These are phyloP conservation scores for Liodrosophila aerea DNA, from an alignment of 2,888 invertebrate genomes.

Conservation along the genomic window DNA sequence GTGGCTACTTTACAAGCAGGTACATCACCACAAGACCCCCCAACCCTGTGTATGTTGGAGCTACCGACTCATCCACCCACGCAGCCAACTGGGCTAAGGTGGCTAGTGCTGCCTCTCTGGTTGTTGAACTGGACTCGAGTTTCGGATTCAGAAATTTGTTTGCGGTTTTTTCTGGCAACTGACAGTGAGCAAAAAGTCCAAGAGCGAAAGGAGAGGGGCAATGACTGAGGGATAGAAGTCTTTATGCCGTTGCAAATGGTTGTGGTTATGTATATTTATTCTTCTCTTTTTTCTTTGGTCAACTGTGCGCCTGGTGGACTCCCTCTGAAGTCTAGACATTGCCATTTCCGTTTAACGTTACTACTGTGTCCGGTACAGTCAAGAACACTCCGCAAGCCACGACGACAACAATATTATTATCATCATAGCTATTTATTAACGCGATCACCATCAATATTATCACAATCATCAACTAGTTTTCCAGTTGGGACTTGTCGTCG, in stretches of 20 bases:
- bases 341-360: slow-evolving; percentile 76
- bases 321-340: slow-evolving; percentile 67
- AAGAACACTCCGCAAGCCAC: no score
- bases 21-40: no score
- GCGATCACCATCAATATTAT: slow-evolving; percentile 22
- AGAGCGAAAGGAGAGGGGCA: no score
- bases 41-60: neutral
- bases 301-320: slow-evolving; percentile 21
- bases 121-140: neutral
- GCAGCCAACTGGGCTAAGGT: neutral
- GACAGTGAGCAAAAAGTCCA: slow-evolving; percentile 23
- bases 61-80: no score
- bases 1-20: no score
- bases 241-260: slow-evolving; percentile 56
- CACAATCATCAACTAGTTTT: slow-evolving; percentile 17
- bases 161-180: slow-evolving; percentile 43
- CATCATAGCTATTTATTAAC: neutral
- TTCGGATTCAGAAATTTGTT: slow-evolving; percentile 52
- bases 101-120: neutral
- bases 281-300: neutral
- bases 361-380: slow-evolving; percentile 32
- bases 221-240: slow-evolving; percentile 40
- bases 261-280: slow-evolving; percentile 47
- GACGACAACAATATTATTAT: neutral
- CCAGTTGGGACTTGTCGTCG: slow-evolving; percentile 21